Percentiles rank a stretch among this genome's conserved stretches.
These are phyloP conservation scores for Odontamblyopus rebecca DNA, from an alignment of 2,797 vertebrate species.

Conservation along the genomic window DNA sequence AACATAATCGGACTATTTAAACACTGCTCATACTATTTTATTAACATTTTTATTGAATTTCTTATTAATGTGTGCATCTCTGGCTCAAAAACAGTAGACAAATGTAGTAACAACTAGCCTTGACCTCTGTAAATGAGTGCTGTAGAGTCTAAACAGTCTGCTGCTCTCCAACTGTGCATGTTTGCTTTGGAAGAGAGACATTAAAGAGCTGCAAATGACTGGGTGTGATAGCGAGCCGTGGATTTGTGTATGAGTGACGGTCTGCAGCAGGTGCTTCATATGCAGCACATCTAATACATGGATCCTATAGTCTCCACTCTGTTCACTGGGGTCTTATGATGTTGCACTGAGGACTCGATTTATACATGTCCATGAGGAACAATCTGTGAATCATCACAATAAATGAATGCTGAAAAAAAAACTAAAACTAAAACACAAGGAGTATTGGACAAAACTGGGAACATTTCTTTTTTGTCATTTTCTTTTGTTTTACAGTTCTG, in stretches of 20 bases:
- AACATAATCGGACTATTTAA: too few species aligned
- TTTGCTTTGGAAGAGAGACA: slow-evolving; percentile 41
- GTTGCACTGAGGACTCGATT: not conserved
- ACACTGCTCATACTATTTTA: too few species aligned
- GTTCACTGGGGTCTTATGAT: not conserved
- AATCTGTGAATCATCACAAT: too few species aligned
- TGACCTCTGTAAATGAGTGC: slow-evolving; percentile 31
- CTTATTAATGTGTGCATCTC: too few species aligned
- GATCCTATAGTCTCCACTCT: not conserved
- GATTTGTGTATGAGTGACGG: not conserved
- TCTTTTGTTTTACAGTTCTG: too few species aligned
- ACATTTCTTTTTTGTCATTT: too few species aligned
- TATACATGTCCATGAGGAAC: too few species aligned
- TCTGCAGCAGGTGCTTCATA: slow-evolving; percentile 24
- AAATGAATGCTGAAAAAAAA: too few species aligned
- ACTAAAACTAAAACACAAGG: too few species aligned
- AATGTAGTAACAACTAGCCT: not conserved
- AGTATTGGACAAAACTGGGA: too few species aligned
- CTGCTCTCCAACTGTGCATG: slow-evolving; percentile 10
- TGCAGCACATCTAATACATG: not conserved
- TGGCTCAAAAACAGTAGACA: not conserved
- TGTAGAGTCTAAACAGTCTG: slow-evolving; percentile 27
- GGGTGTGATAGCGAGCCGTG: slow-evolving; percentile 14
- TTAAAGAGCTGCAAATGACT: slow-evolving; percentile 41
- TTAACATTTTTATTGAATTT: too few species aligned